Evolutionary conservation across 2,797 vertebrate genomes (phyloP), one percentile per base, ranked within the genome.

Genomic region (Microchirus variegatus): DNA sequence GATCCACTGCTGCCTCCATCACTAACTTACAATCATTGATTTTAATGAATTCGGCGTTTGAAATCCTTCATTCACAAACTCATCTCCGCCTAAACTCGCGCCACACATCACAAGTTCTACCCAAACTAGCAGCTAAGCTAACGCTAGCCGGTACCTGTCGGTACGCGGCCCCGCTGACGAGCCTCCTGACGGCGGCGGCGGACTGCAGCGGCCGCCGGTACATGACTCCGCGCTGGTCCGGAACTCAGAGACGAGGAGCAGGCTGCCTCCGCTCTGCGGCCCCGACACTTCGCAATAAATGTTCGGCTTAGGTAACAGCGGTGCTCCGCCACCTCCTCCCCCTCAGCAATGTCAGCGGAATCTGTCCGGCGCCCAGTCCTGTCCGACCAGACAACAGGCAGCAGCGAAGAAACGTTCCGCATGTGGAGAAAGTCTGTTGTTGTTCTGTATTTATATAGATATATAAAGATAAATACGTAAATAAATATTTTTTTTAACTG

Each of bases 271-370:
- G 7, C 16, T 45, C 19, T 44, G 59, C 53, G 44, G 67, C 58
- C 73, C 47, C 44, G 53, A 5, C 53, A 16, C 11, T 10, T 17
- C 9, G 8, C 4, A 8, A 9, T 19, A 56, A 70, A 59, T 9
- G 52, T 55, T 14, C 55, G 46, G 60, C 80, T 89, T 90, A 49
- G 69, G 38, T 86, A 87, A 88, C 81, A 13, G 52, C 59, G 70
- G 76, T 46, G 57, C 65, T 10, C 77, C 64, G 49, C 73, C 87
- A 50, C 60, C 51, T 48, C 64, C 75, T 47, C 75, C 64, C 66
- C 72, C 75, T 44, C 67, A 31, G 79, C 92, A 93, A 94, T 91
- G 92, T 94, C 92, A 94, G 81, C 77, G 88, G 81, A 79, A 81
- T 63, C 52, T 55, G 90, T 89, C 72, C 87, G 58, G 4, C 88